A percentile compares a stretch with the other conserved stretches of the same genome.
phyloP scores from a whole-genome alignment of 2,113 vertebrate species.

The Ceyx cyanopectus region DNA sequence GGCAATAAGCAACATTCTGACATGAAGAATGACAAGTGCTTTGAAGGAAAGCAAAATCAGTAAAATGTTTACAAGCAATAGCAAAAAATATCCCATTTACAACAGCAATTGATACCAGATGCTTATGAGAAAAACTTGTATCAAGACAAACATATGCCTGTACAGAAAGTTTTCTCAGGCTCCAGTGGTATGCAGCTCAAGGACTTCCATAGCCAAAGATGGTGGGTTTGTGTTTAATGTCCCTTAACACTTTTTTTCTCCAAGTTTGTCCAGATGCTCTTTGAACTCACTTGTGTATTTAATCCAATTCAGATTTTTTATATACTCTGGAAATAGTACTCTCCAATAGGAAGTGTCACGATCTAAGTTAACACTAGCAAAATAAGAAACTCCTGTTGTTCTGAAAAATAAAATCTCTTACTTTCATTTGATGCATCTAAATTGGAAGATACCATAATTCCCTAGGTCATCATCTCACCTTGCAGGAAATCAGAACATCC shows the following conservation, averaged over 20 bases:
- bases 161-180: background rate
- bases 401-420: background rate
- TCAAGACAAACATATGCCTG: background rate
- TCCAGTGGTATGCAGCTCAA: background rate
- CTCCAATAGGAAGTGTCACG: background rate
- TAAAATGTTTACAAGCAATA: background rate
- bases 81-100: background rate
- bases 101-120: conserved; percentile 9
- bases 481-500: background rate
- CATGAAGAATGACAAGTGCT: background rate
- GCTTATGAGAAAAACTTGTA: background rate
- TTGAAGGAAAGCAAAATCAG: conserved; percentile 2
- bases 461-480: background rate
- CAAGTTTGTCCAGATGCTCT: background rate
- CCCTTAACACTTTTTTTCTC: background rate
- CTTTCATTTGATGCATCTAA: background rate
- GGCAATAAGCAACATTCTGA: background rate
- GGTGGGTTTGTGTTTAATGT: background rate
- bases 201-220: background rate
- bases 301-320: background rate
- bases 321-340: background rate
- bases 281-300: background rate
- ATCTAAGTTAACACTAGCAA: background rate
- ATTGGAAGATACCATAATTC: background rate
- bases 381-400: background rate